phyloP scores from a whole-genome alignment of 2,113 vertebrate genomes.

The Hemiscyllium ocellatum region DNA sequence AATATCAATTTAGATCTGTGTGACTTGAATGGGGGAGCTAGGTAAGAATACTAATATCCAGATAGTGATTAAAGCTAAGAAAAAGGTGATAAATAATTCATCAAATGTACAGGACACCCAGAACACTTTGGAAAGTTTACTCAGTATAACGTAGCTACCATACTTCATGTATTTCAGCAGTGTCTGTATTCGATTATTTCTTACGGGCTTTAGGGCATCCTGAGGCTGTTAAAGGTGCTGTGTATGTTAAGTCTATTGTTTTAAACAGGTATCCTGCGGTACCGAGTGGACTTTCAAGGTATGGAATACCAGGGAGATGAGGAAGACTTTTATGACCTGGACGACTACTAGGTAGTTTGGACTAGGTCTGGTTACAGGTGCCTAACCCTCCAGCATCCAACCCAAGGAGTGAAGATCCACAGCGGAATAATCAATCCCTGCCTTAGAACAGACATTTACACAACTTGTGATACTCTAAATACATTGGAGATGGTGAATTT shows the following conservation, averaged over 20 bases:
- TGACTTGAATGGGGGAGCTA: background rate
- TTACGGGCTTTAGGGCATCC: background rate
- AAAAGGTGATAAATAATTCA: background rate
- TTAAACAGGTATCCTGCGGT: constrained; percentile 86
- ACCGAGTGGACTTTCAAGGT: constrained; percentile 99
- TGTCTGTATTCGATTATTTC: background rate
- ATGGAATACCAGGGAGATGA: constrained; percentile 99
- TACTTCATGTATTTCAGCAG: background rate
- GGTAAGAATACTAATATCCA: background rate
- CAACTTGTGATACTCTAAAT: constrained; percentile 65
- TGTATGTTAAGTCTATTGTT: background rate
- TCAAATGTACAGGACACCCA: background rate
- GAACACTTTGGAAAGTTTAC: background rate
- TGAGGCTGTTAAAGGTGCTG: background rate
- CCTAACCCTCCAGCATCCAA: constrained; percentile 77
- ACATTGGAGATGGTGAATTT: constrained; percentile 76
- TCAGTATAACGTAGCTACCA: background rate
- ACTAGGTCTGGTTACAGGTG: constrained; percentile 75
- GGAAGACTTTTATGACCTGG: constrained; percentile 98
- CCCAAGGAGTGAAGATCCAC: constrained; percentile 69
- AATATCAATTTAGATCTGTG: background rate
- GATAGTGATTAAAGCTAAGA: background rate
- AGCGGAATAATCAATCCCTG: constrained; percentile 76
- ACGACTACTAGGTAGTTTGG: constrained; percentile 99
- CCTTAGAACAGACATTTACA: constrained; percentile 93